Base-by-base conservation (phyloP, 2,888 invertebrate species). In the Dione juno region DNA sequence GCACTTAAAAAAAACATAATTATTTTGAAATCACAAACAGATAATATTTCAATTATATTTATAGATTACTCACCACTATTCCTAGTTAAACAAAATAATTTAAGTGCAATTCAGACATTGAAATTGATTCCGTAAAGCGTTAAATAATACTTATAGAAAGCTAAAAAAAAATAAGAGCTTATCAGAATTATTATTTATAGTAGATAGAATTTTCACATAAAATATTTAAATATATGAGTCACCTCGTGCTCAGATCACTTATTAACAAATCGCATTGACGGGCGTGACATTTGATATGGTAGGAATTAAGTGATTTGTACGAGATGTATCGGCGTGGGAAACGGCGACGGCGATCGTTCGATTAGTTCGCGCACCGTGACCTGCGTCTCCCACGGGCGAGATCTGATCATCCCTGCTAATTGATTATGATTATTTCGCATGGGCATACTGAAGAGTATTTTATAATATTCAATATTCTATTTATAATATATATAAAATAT, bases 201-300 rank as follows among this genome's bases (percentile, higher is more conserved):
- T n/a, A n/a, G n/a, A n/a, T n/a, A n/a, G n/a, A n/a, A n/a, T n/a
- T 50, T 50, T 2, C 9, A 50, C 19, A 9, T 10, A n/a, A 21
- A 19, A 19, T 14, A 28, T 43, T 61, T n/a, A 9, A 61, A 61
- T 45, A 45, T 43, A 28, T 10, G n/a, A 10, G 43, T 28, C 6
- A 61, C 43, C 43, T 61, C 43, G 59, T 61, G 28, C 28, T 43
- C 2, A 61, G 59, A 61, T 43, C 59, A 70, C 75, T 72, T 76
- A 77, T 79, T 70, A 71, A 69, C 75, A 71, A 75, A 77, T 79
- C 68, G 70, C 73, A 74, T 70, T 76, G 78, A 79, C 78, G 80
- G 85, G 86, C 84, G 86, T 84, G 88, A 86, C 81, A 90, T 87
- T 85, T 74, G 88, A 90, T 86, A 86, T 84, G 83, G 82, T 54